Evolutionary conservation across 2,888 invertebrate species (phyloP), one percentile per base, ranked within the genome.

Genomic region (Bombylius discolor): DNA sequence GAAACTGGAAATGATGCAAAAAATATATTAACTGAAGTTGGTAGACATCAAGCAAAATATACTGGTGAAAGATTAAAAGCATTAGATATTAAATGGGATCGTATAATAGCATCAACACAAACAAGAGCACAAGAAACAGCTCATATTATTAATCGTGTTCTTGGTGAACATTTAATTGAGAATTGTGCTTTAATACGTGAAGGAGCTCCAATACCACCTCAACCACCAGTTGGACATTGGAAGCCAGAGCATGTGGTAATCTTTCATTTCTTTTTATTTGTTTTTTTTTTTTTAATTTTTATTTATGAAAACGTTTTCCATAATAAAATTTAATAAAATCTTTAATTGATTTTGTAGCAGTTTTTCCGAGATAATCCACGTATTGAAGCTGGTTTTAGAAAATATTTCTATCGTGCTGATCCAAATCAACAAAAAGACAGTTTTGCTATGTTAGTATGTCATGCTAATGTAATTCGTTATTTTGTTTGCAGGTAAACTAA

Each of bases 381-480:
- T 61, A 97, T 98, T 64, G 98, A 98, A 74, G 93, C 95, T 2
- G 99, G 89, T 1, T 99, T 96, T 75, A 78, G 96, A 51, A 85
- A 88, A 64, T 91, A 94, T 74, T 91, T 99, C 72, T 84, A 97
- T 73, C 80, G 99, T 52, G 97, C 98, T 5, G 79, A 84, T 47
- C 81, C 86, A 0, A 77, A 79, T 0, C 95, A 98, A 73, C 78
- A 81, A 4, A 77, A 84, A 48, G 94, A 96, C 70, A 81, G 85
- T 0, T 92, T 89, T 70, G 95, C 96, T 44, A 70, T 99, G 47
- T 76, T 98, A 55, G 95, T 99, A 3, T 98, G 98, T 64, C 99
- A 99, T 73, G 97, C 92, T 5, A 99, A 99, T 74, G 98, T 99
- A 32, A 99, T 99, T 66, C 80, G 96, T 49, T 98, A 92, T 74